A percentile compares a stretch with the other conserved stretches of the same genome.
Evolutionary conservation across 2,113 vertebrate genomes (phyloP).

Genomic region (Urocolius indicus): DNA sequence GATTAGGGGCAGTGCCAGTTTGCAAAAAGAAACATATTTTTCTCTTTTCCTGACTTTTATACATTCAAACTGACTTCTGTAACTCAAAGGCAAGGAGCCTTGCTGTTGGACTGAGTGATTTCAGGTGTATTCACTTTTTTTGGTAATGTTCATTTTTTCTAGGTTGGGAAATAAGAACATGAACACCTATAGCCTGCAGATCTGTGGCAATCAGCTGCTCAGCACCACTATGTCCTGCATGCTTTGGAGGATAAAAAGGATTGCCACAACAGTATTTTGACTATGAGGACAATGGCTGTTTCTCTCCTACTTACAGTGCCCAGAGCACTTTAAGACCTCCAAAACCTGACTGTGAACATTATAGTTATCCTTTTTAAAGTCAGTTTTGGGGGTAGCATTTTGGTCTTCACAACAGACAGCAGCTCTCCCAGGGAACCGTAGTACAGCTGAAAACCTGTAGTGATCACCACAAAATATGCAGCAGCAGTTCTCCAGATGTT

Average conservation of each 20-base stretch:
- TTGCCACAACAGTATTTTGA: not conserved
- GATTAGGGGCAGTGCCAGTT: not conserved
- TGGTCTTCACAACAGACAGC: not conserved
- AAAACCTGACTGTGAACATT: not conserved
- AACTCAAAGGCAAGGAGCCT: not conserved
- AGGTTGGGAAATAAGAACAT: not conserved
- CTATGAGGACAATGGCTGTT: not conserved
- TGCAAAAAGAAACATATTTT: not conserved
- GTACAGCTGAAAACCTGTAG: not conserved
- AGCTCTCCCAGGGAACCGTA: not conserved
- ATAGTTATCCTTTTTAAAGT: not conserved
- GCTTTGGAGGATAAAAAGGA: not conserved
- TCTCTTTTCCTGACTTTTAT: not conserved
- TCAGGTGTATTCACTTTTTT: not conserved
- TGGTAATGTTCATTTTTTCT: not conserved
- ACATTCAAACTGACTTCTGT: not conserved
- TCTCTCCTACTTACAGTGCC: not conserved
- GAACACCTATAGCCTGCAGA: not conserved
- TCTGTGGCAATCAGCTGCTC: not conserved
- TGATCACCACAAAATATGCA: not conserved
- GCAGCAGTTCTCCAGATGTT: not conserved
- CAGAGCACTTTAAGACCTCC: not conserved
- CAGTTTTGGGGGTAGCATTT: not conserved
- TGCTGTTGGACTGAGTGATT: not conserved
- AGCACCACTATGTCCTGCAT: fast-evolving